Evolutionary conservation across 2,888 invertebrate genomes (phyloP).

Genomic region (Imbricaverruca yamaguchii): DNA sequence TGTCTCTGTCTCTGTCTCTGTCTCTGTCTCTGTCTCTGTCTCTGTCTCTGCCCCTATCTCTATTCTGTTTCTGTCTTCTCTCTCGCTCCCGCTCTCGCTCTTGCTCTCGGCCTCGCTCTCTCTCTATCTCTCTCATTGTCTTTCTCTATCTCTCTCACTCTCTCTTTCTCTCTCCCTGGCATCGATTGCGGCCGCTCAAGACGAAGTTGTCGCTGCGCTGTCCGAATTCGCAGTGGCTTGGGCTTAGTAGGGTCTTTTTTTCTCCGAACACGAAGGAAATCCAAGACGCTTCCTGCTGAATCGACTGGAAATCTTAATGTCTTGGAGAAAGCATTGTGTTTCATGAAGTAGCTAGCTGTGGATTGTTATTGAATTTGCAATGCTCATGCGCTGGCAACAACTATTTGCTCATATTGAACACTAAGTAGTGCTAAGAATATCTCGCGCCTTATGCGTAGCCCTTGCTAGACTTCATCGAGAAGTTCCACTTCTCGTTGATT

Average conservation of each 20-base stretch:
- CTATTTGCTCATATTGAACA: too few species aligned
- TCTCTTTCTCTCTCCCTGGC: conserved; percentile 11
- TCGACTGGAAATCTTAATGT: neutral
- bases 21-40: neutral
- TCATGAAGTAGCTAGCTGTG: neutral
- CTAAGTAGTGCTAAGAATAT: too few species aligned
- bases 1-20: neutral
- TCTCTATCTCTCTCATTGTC: neutral
- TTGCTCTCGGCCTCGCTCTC: neutral
- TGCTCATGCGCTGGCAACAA: too few species aligned
- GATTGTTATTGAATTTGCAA: neutral
- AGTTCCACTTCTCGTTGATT: too few species aligned
- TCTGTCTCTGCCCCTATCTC: conserved; percentile 5
- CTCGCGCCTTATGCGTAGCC: too few species aligned
- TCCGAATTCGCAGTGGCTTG: neutral
- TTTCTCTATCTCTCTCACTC: neutral
- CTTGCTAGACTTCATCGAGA: too few species aligned
- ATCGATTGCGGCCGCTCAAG: neutral
- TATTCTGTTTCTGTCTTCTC: neutral
- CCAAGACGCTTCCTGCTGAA: neutral
- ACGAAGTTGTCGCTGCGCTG: neutral
- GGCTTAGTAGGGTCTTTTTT: neutral
- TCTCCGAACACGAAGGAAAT: neutral
- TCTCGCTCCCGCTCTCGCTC: neutral
- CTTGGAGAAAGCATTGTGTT: neutral